Evolutionary conservation across 2,888 invertebrate species (phyloP), one percentile per base, ranked within the genome.

Genomic region (Epinotia bilunana): DNA sequence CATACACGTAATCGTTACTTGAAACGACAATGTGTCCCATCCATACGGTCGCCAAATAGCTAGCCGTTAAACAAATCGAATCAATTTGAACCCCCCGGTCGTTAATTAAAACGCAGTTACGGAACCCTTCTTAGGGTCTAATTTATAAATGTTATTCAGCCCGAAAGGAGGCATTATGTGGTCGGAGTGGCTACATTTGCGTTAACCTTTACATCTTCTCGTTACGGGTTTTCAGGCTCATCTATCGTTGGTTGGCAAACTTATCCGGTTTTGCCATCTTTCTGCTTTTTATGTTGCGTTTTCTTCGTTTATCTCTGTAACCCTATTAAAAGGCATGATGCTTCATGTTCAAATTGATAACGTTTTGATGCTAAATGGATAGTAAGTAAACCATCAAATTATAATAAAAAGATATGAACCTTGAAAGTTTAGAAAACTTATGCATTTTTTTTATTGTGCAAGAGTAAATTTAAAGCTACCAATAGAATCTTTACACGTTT

Each of bases 61-160:
- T 83, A 82, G 80, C 80, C 84, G 83, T 85, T 84, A 85, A 81
- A 82, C 80, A 82, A 83, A 85, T 85, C 84, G 83, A 86, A 87
- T 88, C 84, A 87, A 88, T 88, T 88, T 84, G 72, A 76, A 81
- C 80, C 82, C 84, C 81, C 81, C 83, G 83, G 81, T 84, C 83
- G 84, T 86, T 88, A 86, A 87, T 89, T 88, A 87, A 87, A 87
- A 83, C 82, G 72, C 83, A 81, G 80, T 86, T 84, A 81, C 79
- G 76, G 76, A 76, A 78, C 78, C 80, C 79, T 76, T 63, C 74
- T 76, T 74, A 74, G 78, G 76, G 77, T 77, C 80, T 86, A 85
- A 87, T 88, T 86, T 83, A 82, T 81, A 78, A 83, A 81, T 80
- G 82, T 82, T 85, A 82, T 84, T 83, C 80, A 67, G 78, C 67